Base-by-base conservation (phyloP, 2,888 invertebrate genomes). In the Pterobdella sp. region DNA sequence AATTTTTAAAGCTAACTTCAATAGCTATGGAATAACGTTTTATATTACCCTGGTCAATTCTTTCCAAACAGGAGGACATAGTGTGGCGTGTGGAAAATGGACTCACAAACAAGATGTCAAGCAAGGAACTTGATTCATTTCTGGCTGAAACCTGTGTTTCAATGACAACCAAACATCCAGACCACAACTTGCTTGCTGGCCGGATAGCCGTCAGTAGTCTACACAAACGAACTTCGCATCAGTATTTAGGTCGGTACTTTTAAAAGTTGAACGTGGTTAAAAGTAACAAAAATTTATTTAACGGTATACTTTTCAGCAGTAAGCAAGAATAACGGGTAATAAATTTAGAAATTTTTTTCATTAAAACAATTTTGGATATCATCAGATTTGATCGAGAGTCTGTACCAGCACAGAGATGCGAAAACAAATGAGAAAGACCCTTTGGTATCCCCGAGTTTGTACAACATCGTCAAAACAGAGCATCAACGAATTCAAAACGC, bases 111-210 rank as follows among this genome's bases (percentile, higher is more conserved):
- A 71, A 32, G 18, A 35, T 52, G 2, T 26, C 22, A 26, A 71
- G 71, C 63, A 37, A 60, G 31, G 71, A 71, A 29, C 71, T 71
- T 2, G 63, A 71, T 31, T 36, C 35, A 10, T 37, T 71, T 26
- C 22, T 71, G 26, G 71, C 71, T 60, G 71, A 71, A 63, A 37
- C 63, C 22, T 60, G 63, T 35, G 71, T 56, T 35, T 71, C 71
- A 22, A 71, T 71, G 71, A 71, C 71, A n/a, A 71, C 71, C 35
- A 71, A 71, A 35, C 71, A 71, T 63, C 60, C 71, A 26, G 71
- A 71, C 52, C 36, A 71, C 52, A 52, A 42, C 32, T n/a, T 71
- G 3, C 36, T 71, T 14, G 71, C 71, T 63, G 71, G 71, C 29
- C 32, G 71, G 36, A 31, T 71, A 18, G 71, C 71, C 1, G 56